Percentiles rank a stretch among this genome's conserved stretches.
Conservation (phyloP, 2,888 invertebrate species). For the Hyppa rectilinea region DNA sequence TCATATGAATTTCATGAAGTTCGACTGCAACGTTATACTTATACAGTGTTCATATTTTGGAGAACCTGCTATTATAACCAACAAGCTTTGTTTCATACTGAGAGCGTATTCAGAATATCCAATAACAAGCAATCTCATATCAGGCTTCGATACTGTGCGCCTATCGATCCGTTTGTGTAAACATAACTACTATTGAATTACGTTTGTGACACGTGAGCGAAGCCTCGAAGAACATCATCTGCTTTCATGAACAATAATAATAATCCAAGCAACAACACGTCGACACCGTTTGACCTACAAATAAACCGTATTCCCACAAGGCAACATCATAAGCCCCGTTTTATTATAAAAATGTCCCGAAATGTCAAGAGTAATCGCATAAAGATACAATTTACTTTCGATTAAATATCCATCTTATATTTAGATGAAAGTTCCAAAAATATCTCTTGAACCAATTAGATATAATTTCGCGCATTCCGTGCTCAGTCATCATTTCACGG, state of each 20-base stretch:
- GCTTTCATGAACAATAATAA: conserved; percentile 45
- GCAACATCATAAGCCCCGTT: conserved; percentile 16
- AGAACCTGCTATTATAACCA: conserved; percentile 16
- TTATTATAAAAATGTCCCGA: conserved; percentile 35
- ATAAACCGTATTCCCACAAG: conserved; percentile 32
- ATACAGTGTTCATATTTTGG: conserved; percentile 6
- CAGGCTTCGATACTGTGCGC: conserved; percentile 36
- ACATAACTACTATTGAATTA: conserved; percentile 55
- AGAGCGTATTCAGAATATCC: conserved; percentile 29
- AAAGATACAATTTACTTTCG: conserved; percentile 47
- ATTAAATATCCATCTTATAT: conserved; percentile 46
- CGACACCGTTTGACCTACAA: conserved; percentile 21
- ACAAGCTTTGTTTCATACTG: conserved; percentile 18
- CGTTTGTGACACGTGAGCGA: conserved; percentile 59
- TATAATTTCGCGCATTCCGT: conserved; percentile 39
- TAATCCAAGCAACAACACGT: conserved; percentile 28
- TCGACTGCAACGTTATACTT: conserved; percentile 13
- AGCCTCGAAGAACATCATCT: conserved; percentile 61
- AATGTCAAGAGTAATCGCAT: conserved; percentile 56
- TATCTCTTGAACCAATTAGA: conserved; percentile 44
- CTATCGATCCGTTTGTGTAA: conserved; percentile 52
- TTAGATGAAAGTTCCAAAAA: conserved; percentile 44
- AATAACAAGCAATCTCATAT: conserved; percentile 48
- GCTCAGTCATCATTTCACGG: conserved; percentile 43
- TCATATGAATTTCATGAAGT: conserved; percentile 16